Evolutionary conservation across 2,888 invertebrate species (phyloP).

Genomic region (Platerodrilus igneus): DNA sequence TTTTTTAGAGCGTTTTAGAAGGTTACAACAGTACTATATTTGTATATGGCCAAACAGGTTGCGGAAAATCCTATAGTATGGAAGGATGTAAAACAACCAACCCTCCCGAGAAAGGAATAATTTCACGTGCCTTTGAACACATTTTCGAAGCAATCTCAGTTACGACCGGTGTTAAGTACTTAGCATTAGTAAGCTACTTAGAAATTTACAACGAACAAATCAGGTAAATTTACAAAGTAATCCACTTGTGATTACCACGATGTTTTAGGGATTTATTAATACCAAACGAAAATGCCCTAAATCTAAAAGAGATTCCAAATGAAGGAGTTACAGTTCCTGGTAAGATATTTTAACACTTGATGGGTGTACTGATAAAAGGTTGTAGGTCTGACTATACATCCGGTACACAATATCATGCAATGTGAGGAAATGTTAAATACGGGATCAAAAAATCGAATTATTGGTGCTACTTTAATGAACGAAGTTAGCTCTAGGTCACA

Average conservation of each 20-base stretch:
- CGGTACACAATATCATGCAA: constrained; percentile 73
- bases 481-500: constrained; percentile 81
- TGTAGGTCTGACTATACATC: constrained; percentile 61
- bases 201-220: constrained; percentile 85
- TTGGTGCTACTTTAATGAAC: constrained; percentile 86
- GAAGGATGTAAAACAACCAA: constrained; percentile 56
- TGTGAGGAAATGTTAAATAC: constrained; percentile 69
- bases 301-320: constrained; percentile 52
- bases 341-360: constrained; percentile 19
- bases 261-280: constrained; percentile 41
- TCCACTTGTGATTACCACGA: background rate
- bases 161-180: constrained; percentile 64
- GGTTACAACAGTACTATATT: constrained; percentile 92
- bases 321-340: constrained; percentile 53
- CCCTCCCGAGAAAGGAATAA: constrained; percentile 57
- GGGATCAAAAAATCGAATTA: constrained; percentile 76
- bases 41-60: constrained; percentile 90
- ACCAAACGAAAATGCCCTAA: constrained; percentile 37
- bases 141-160: constrained; percentile 81
- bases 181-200: constrained; percentile 73
- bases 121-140: constrained; percentile 80
- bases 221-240: constrained; percentile 31
- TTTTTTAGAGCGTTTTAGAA: constrained; percentile 68
- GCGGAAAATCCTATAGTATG: constrained; percentile 90
- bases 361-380: background rate